A percentile compares a stretch with the other conserved stretches of the same genome.
Conservation (phyloP, 1,140 invertebrate genomes). For the Anoplolepis gracilipes region DNA sequence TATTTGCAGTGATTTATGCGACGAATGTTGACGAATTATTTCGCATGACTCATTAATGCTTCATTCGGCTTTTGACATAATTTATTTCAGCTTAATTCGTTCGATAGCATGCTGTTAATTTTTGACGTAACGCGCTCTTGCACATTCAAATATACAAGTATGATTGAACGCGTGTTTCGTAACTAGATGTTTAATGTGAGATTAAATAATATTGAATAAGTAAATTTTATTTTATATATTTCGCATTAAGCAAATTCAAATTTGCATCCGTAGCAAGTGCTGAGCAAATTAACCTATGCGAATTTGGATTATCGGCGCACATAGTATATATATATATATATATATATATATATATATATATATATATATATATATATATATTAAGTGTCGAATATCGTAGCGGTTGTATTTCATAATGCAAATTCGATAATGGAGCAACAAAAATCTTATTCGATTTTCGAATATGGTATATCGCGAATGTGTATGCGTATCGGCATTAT, state of each 20-base stretch:
- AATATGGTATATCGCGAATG: background rate
- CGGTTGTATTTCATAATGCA: slow-evolving; percentile 47
- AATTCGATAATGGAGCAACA: slow-evolving; percentile 57
- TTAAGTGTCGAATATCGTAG: background rate
- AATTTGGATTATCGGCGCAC: slow-evolving; percentile 51
- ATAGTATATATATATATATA: too few relatives aligned
- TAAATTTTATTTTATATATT: slow-evolving; percentile 61
- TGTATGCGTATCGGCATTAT: slow-evolving; percentile 13
- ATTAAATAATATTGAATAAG: slow-evolving; percentile 54
- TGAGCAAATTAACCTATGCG: slow-evolving; percentile 40
- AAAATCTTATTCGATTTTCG: slow-evolving; percentile 47
- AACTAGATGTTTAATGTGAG: slow-evolving; percentile 46
- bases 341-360: too few relatives aligned
- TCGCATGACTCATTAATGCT: slow-evolving; percentile 38
- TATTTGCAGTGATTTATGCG: slow-evolving; percentile 7
- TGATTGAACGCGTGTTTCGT: slow-evolving; percentile 23
- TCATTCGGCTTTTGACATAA: slow-evolving; percentile 41
- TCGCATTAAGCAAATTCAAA: slow-evolving; percentile 54
- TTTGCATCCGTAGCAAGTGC: slow-evolving; percentile 35
- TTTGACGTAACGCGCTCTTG: slow-evolving; percentile 32
- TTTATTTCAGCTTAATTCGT: slow-evolving; percentile 46
- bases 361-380: too few relatives aligned
- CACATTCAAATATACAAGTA: slow-evolving; percentile 23
- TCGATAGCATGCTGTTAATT: slow-evolving; percentile 33
- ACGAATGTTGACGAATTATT: slow-evolving; percentile 37